Conservation (phyloP, 2,888 invertebrate genomes). For the Ectemnius cavifrons region DNA sequence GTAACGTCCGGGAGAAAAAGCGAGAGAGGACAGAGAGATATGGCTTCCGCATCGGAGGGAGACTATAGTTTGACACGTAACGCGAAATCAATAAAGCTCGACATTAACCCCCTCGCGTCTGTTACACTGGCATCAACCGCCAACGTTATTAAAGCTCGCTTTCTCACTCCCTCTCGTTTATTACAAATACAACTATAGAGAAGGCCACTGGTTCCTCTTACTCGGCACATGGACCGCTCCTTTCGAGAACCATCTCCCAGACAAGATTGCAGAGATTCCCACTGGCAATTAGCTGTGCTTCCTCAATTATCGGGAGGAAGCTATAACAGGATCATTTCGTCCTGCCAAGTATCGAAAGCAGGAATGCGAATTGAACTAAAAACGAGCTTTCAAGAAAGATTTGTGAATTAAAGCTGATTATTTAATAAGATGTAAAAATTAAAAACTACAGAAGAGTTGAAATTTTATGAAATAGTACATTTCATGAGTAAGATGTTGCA, state of each 20-base stretch:
- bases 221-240: not conserved
- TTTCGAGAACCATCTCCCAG: not conserved
- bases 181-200: not conserved
- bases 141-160: conserved; percentile 7
- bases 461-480: no score
- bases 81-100: conserved; percentile 60
- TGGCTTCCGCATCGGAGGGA: conserved; percentile 39
- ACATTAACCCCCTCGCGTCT: conserved; percentile 50
- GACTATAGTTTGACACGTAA: conserved; percentile 43
- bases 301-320: not conserved
- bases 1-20: not conserved
- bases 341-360: no score
- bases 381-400: no score
- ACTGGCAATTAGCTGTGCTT: conserved; percentile 3
- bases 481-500: no score
- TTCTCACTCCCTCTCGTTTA: not conserved
- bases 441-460: no score
- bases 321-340: no score
- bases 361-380: no score
- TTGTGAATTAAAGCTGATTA: no score
- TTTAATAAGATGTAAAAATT: no score
- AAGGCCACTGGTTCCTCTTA: not conserved
- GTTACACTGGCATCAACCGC: conserved; percentile 25
- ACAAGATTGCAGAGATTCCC: conserved; percentile 2
- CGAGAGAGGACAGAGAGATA: conserved; percentile 31